Percentiles rank a stretch among this genome's conserved stretches.
Evolutionary conservation across 2,888 invertebrate genomes (phyloP).

Genomic region (Gryllus longicercus): DNA sequence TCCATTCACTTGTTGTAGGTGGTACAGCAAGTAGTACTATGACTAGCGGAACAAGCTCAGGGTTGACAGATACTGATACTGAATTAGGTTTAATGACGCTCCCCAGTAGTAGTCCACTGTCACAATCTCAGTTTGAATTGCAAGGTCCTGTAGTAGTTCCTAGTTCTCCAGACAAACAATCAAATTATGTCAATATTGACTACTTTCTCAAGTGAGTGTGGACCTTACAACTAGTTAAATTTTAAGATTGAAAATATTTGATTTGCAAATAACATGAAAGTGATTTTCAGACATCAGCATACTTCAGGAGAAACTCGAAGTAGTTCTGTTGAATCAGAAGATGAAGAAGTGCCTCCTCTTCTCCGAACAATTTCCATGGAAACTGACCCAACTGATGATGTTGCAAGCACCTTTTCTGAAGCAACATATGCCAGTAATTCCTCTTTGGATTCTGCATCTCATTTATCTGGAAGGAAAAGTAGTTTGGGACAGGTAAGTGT

Average conservation of each 20-base stretch:
- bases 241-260: slow-evolving; percentile 20
- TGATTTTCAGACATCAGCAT: slow-evolving; percentile 36
- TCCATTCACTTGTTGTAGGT: neutral
- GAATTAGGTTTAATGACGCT: slow-evolving; percentile 39
- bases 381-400: slow-evolving; percentile 46
- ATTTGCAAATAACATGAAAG: neutral
- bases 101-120: slow-evolving; percentile 37
- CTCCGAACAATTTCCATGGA: slow-evolving; percentile 61
- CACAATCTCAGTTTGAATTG: slow-evolving; percentile 27
- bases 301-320: slow-evolving; percentile 48
- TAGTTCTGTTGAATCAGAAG: slow-evolving; percentile 54
- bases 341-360: slow-evolving; percentile 55
- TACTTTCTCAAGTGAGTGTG: slow-evolving; percentile 76
- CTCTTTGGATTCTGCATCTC: slow-evolving; percentile 51
- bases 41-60: slow-evolving; percentile 38
- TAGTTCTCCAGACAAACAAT: slow-evolving; percentile 46
- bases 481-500: neutral
- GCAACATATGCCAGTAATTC: slow-evolving; percentile 48
- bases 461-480: slow-evolving; percentile 3
- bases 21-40: slow-evolving; percentile 30
- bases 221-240: slow-evolving; percentile 24
- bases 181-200: slow-evolving; percentile 90
- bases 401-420: slow-evolving; percentile 41
- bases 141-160: slow-evolving; percentile 22
- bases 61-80: slow-evolving; percentile 41